These are phyloP conservation scores for Cossypha polioptera DNA, from an alignment of 2,797 vertebrate species.

Conservation along the genomic window DNA sequence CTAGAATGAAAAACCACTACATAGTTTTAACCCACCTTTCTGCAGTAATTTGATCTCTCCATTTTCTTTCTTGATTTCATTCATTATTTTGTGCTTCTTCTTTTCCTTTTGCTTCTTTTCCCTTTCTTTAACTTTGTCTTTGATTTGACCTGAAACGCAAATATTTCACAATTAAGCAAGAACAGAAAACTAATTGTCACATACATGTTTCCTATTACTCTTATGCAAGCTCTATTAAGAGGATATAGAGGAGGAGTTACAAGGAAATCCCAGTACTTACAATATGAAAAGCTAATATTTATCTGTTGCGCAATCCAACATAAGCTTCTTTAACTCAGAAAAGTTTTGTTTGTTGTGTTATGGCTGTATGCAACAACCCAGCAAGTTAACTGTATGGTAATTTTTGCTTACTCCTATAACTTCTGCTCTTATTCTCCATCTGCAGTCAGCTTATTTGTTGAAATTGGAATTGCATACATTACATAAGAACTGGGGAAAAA, in stretches of 20 bases:
- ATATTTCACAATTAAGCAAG: constrained; percentile 38
- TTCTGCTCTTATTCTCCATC: neutral
- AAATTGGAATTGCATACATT: neutral
- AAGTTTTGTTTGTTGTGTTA: neutral
- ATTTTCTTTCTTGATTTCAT: constrained; percentile 94
- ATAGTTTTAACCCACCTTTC: constrained; percentile 82
- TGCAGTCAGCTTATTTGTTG: neutral
- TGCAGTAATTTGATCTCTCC: constrained; percentile 89
- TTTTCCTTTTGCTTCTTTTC: constrained; percentile 87
- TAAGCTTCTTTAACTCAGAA: neutral
- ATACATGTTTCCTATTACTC: neutral
- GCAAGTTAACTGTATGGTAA: neutral
- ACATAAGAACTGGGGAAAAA: neutral
- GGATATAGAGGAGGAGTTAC: neutral
- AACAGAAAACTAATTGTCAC: neutral
- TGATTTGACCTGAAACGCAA: constrained; percentile 83
- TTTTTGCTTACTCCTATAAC: neutral
- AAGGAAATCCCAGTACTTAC: constrained; percentile 13
- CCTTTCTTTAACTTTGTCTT: constrained; percentile 80
- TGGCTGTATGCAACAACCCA: neutral
- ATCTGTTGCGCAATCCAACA: neutral
- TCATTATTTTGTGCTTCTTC: constrained; percentile 91
- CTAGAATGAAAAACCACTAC: neutral
- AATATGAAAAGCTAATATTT: constrained; percentile 34
- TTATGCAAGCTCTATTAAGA: neutral